A percentile compares a stretch with the other conserved stretches of the same genome.
Conservation (phyloP, 1,140 invertebrate genomes). For the Polyergus mexicanus region DNA sequence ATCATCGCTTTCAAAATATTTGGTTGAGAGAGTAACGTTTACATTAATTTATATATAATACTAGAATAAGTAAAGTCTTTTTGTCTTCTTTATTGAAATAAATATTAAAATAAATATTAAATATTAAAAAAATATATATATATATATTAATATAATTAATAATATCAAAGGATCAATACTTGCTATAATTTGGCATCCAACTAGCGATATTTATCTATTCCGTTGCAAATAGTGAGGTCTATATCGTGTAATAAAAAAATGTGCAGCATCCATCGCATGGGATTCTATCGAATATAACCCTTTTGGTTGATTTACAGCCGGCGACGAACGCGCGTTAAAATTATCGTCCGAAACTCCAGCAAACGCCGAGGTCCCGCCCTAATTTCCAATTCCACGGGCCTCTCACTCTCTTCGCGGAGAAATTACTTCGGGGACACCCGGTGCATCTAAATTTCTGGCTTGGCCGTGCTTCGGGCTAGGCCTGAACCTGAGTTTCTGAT, state of each 20-base stretch:
- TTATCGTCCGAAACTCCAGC: slow-evolving; percentile 44
- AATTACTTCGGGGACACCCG: slow-evolving; percentile 70
- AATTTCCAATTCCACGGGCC: slow-evolving; percentile 52
- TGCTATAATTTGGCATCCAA: background rate
- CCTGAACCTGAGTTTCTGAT: slow-evolving; percentile 78
- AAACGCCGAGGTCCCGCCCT: slow-evolving; percentile 20
- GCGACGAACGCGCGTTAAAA: slow-evolving; percentile 47
- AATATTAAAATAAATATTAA: too few relatives aligned
- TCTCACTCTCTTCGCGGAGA: slow-evolving; percentile 22
- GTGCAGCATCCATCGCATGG: background rate
- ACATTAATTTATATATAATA: slow-evolving; percentile 1
- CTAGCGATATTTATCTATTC: background rate
- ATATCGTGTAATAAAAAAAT: slow-evolving; percentile 16
- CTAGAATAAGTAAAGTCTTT: background rate
- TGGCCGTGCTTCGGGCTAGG: slow-evolving; percentile 68
- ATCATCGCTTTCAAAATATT: background rate
- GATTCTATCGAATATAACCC: slow-evolving; percentile 32
- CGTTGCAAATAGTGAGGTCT: background rate
- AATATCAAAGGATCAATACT: background rate
- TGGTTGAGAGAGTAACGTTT: background rate
- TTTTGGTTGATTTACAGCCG: slow-evolving; percentile 38
- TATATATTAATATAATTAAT: too few relatives aligned
- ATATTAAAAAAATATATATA: too few relatives aligned
- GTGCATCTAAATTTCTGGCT: slow-evolving; percentile 80
- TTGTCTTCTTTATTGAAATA: background rate